Base-by-base conservation (phyloP, 2,888 invertebrate species). In the Uloborus plumipes region DNA sequence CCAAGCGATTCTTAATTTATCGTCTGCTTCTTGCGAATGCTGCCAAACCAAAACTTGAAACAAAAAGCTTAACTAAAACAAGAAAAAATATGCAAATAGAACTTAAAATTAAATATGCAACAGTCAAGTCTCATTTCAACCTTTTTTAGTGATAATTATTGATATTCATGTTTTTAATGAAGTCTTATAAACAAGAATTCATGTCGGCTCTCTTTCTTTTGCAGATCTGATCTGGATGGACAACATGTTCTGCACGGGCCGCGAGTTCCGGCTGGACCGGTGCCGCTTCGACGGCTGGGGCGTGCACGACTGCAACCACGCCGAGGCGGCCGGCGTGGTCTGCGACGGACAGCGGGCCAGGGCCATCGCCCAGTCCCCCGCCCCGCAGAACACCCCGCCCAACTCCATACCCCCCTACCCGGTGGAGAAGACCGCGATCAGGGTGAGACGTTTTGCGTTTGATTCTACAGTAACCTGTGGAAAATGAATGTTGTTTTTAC, bases 271-370 rank as follows among this genome's bases (percentile, higher is more conserved):
- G 72, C 88, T 98, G 53, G 90, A 92, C 0, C 90, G 93, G 18
- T 98, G 98, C 88, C 91, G 93, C 69, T 96, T 95, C 88, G 93
- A 94, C 86, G 95, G 94, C 3, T 98, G 97, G 97, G 83, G 79
- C 16, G 89, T 91, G 50, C 93, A 93, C 81, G 95, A 97, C 88
- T 97, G 96, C 87, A 92, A 92, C 61, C 89, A 91, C 6, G 91
- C 91, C 58, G 98, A 96, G 90, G 94, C 94, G 0, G 97, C 95
- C 9, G 97, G 96, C 0, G 96, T 95, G 0, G 91, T 94, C 71
- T 97, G 97, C 15, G 84, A 84, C 49, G 78, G 78, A 53, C 78
- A 73, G 31, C 64, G 78, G 15, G 84, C 73, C 7, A 67, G 81
- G 47, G 81, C 81, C 16, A 81, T 81, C 20, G 16, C 75, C 14